Evolutionary conservation across 37 sponge, comb jelly and placozoan genomes (phyloP), one percentile per base, ranked within the genome.

Genomic region (Hormiphora californensis): DNA sequence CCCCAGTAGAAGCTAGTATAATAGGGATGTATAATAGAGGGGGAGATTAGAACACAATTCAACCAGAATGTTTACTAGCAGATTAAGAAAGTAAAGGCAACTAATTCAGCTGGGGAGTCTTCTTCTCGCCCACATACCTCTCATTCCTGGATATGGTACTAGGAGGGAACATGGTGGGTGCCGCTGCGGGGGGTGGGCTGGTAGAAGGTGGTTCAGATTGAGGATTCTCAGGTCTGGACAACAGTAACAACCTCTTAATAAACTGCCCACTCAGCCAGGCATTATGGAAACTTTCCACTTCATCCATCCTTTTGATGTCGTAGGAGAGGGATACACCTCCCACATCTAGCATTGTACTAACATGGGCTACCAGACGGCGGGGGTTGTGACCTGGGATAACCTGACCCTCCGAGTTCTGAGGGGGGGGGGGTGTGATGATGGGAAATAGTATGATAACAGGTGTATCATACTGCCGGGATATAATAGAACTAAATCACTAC

Each of bases 201-300:
- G 67, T 3, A 39, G 39, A 31, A 39, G 68, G 38, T 21, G 41
- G 22, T 23, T 15, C 44, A 11, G n/a, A n/a, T n/a, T n/a, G n/a
- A n/a, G n/a, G n/a, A n/a, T n/a, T n/a, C n/a, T n/a, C n/a, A 22
- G 81, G 81, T 41, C 81, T 1, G 2, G 81, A 73, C 44, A 73
- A 40, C 44, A 73, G 44, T 28, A 73, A 21, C 28, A 73, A 15
- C 5, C 81, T 27, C 46, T 73, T 73, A 22, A 73, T 73, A 30
- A 73, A 73, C 81, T 73, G 44, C 25, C 81, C 81, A 19, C 81
- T 73, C 81, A 73, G 46, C 81, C 81, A 73, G 23, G 81, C 81
- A 46, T 73, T 73, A 28, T 73, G 81, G 81, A 73, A 73, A 0
- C 46, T 43, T n/a, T 73, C 81, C 35, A 73, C 81, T 19, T 73